Percentiles rank a stretch among this genome's conserved stretches.
Evolutionary conservation across 2,888 invertebrate genomes (phyloP).

Genomic region (Leistus spinibarbis): DNA sequence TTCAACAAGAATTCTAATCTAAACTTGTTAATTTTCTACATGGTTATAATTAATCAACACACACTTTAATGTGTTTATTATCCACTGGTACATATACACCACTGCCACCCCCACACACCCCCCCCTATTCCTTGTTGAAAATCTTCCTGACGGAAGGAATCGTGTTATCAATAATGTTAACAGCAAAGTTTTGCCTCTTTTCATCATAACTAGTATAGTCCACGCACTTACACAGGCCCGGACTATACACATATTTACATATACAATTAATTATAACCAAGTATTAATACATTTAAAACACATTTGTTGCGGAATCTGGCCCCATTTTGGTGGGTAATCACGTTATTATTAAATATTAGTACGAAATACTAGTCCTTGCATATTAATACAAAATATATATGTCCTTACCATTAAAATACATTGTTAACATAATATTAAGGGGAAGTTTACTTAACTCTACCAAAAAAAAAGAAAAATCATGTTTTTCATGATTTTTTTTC

Average conservation of each 20-base stretch:
- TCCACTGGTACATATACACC: slow-evolving; percentile 19
- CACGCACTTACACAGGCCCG: background rate
- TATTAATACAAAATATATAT: too few species aligned
- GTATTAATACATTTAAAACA: too few species aligned
- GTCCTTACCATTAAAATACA: too few species aligned
- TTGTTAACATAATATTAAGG: too few species aligned
- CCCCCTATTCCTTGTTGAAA: background rate
- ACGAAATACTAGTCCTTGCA: too few species aligned
- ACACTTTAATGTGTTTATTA: slow-evolving; percentile 39
- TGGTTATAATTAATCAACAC: slow-evolving; percentile 39
- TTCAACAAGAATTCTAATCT: slow-evolving; percentile 39
- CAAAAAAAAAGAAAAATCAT: too few species aligned
- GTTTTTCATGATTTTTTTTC: too few species aligned
- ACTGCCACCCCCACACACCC: background rate
- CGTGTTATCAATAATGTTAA: slow-evolving; percentile 22
- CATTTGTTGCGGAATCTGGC: too few species aligned
- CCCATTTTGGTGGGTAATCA: too few species aligned
- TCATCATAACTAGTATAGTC: background rate
- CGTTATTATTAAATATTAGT: too few species aligned
- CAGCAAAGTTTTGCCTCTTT: slow-evolving; percentile 18
- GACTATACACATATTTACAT: background rate
- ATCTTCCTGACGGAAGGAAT: background rate
- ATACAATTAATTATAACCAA: too few species aligned
- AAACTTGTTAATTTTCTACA: slow-evolving; percentile 39
- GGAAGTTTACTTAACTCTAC: too few species aligned